Conservation (phyloP, 2,113 vertebrate species). For the Thamnaconus septentrionalis region DNA sequence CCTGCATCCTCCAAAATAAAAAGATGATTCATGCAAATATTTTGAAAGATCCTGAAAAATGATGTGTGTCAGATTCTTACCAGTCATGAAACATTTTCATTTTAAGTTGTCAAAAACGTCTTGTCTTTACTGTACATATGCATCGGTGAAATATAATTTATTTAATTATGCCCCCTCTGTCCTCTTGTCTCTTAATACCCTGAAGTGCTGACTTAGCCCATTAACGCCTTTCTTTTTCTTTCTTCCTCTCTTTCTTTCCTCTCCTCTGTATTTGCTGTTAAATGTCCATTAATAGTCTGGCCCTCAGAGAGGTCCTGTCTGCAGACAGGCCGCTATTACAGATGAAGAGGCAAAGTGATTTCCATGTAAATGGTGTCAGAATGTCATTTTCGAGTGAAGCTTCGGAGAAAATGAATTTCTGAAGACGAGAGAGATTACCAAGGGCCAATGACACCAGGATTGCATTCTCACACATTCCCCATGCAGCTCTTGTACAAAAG, state of each 20-base stretch:
- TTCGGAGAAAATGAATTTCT: slow-evolving; percentile 76
- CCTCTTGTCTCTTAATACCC: background rate
- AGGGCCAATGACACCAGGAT: slow-evolving; percentile 64
- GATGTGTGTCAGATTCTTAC: no score
- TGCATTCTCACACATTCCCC: slow-evolving; percentile 71
- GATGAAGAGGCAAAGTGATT: slow-evolving; percentile 73
- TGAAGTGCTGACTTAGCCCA: background rate
- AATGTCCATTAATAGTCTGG: slow-evolving; percentile 56
- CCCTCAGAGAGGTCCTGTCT: slow-evolving; percentile 64
- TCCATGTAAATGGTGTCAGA: slow-evolving; percentile 80
- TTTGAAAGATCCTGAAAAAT: no score
- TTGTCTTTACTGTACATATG: no score
- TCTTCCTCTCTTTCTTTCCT: background rate
- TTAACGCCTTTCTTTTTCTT: background rate
- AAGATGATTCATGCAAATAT: no score
- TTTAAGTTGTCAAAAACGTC: no score
- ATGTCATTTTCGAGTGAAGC: slow-evolving; percentile 70
- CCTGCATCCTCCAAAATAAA: no score
- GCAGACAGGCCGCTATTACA: slow-evolving; percentile 54
- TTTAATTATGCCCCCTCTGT: background rate
- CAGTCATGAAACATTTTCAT: no score
- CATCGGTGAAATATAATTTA: no score
- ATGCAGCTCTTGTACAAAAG: slow-evolving; percentile 68
- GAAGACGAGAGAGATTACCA: slow-evolving; percentile 70
- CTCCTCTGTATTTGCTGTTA: slow-evolving; percentile 17